A percentile compares a stretch with the other conserved stretches of the same genome.
Evolutionary conservation across 2,113 vertebrate genomes (phyloP).

Genomic region (Hypomesus transpacificus): DNA sequence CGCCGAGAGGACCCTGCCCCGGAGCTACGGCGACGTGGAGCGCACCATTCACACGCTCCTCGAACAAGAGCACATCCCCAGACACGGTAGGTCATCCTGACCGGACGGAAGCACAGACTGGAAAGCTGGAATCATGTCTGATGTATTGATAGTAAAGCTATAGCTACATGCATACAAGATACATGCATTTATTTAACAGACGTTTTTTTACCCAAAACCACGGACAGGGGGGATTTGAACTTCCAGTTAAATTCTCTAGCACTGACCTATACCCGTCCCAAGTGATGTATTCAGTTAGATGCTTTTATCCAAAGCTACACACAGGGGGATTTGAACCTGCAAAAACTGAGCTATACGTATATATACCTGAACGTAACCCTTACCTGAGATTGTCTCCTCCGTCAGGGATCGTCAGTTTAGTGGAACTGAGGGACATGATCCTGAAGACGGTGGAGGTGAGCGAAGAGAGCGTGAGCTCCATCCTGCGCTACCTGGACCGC

Average conservation of each 20-base stretch:
- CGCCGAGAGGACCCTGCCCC: slow-evolving; percentile 51
- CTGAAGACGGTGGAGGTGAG: slow-evolving; percentile 1
- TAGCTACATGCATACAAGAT: no score
- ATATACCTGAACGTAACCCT: background rate
- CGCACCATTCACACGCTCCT: slow-evolving; percentile 37
- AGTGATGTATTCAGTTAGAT: no score
- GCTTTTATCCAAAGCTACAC: no score
- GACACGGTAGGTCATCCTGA: slow-evolving; percentile 58
- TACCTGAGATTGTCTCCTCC: background rate
- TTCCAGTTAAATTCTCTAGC: no score
- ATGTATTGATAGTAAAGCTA: no score
- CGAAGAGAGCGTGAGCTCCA: slow-evolving; percentile 44
- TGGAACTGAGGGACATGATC: slow-evolving; percentile 52
- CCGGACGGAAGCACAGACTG: background rate
- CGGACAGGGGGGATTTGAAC: no score
- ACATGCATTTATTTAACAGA: no score
- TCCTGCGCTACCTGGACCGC: slow-evolving; percentile 64
- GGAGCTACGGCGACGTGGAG: slow-evolving; percentile 58
- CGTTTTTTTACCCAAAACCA: no score
- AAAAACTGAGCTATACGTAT: background rate
- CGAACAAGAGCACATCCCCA: slow-evolving; percentile 35
- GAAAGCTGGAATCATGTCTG: background rate
- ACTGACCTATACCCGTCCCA: no score
- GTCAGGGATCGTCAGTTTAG: slow-evolving; percentile 62
- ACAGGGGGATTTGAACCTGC: no score